Conservation (phyloP, 2,888 invertebrate species). For the Napeogenes sylphis region DNA sequence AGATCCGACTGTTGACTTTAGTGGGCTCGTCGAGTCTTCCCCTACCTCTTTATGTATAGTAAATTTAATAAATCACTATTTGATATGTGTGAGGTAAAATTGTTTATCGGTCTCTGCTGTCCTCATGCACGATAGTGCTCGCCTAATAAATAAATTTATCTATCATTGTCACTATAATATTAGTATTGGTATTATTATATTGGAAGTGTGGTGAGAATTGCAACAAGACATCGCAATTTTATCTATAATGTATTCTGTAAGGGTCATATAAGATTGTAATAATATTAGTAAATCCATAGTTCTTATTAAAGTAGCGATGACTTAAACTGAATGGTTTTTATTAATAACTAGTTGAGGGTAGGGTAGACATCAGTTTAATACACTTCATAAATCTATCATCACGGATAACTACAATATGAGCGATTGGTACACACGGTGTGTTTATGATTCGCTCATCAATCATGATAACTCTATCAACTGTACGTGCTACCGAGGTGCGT, state of each 20-base stretch:
- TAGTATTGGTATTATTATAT: constrained; percentile 47
- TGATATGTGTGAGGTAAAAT: constrained; percentile 41
- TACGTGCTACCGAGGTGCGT: constrained; percentile 23
- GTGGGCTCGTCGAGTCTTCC: constrained; percentile 50
- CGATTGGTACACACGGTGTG: constrained; percentile 25
- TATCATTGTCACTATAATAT: constrained; percentile 39
- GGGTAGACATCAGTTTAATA: constrained; percentile 22
- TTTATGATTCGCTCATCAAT: constrained; percentile 38
- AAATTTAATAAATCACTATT: constrained; percentile 56
- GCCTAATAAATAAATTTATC: constrained; percentile 55
- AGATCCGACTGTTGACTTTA: constrained; percentile 44
- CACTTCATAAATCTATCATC: constrained; percentile 31
- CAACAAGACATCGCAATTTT: constrained; percentile 45
- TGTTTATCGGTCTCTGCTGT: constrained; percentile 43
- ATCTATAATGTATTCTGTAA: constrained; percentile 35
- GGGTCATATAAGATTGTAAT: constrained; percentile 1
- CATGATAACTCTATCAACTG: constrained; percentile 36
- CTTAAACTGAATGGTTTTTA: constrained; percentile 10
- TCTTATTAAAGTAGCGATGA: too few relatives aligned
- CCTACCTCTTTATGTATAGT: constrained; percentile 58
- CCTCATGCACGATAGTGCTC: constrained; percentile 42
- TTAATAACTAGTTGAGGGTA: constrained; percentile 18
- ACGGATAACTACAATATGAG: constrained; percentile 22
- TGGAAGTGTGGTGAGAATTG: constrained; percentile 46
- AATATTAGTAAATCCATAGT: too few relatives aligned